These are phyloP conservation scores for Peucedramus taeniatus DNA, from an alignment of 2,113 vertebrate genomes.

Conservation along the genomic window DNA sequence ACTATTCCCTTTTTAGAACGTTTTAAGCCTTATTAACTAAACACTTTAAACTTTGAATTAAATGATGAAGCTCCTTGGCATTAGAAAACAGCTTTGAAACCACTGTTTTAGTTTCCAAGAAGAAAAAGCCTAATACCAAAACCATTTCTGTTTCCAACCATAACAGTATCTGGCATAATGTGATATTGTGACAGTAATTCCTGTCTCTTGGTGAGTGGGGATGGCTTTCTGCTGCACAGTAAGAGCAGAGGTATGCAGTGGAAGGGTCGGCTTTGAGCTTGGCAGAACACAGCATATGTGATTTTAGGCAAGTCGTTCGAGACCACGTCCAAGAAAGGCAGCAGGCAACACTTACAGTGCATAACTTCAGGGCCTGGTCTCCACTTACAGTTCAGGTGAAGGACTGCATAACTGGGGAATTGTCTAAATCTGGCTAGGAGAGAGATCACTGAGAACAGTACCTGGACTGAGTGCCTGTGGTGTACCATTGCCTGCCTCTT, in stretches of 20 bases:
- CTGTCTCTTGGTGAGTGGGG: neutral
- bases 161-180: conserved; percentile 4
- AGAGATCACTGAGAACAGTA: neutral
- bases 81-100: neutral
- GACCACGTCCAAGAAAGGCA: neutral
- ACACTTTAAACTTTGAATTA: conserved; percentile 2
- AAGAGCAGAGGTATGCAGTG: conserved; percentile 18
- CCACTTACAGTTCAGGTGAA: neutral
- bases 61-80: neutral
- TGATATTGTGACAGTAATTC: conserved; percentile 20
- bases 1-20: neutral
- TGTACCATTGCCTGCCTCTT: neutral
- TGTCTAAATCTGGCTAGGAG: neutral
- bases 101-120: conserved; percentile 5
- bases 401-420: neutral
- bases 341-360: neutral
- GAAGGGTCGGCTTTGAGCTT: neutral
- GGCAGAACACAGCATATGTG: neutral
- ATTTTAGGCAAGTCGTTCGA: neutral
- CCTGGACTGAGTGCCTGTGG: neutral
- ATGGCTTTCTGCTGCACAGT: neutral
- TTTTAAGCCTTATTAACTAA: conserved; percentile 19
- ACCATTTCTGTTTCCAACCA: conserved; percentile 1
- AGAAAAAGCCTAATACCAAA: conserved; percentile 24
- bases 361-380: neutral